These are phyloP conservation scores for Trichogramma dendrolimi DNA, from an alignment of 2,888 invertebrate species.

Conservation along the genomic window DNA sequence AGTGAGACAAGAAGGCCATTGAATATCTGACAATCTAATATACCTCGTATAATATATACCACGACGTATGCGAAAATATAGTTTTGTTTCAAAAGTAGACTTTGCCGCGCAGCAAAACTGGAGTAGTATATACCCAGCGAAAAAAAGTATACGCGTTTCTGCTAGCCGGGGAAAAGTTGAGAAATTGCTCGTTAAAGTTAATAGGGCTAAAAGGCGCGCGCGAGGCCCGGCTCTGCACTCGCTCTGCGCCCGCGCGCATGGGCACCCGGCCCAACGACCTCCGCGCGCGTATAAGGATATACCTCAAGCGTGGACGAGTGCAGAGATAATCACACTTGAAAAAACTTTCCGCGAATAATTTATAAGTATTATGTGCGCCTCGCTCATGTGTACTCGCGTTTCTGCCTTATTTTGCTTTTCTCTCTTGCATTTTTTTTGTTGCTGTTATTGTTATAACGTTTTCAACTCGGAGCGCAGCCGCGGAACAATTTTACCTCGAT, in stretches of 20 bases:
- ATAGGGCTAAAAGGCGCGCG: conserved; percentile 18
- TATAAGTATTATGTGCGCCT: not conserved
- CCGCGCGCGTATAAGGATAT: not conserved
- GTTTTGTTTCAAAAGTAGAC: conserved; percentile 24
- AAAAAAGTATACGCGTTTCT: not conserved
- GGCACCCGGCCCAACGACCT: not conserved
- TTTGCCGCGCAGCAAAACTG: conserved; percentile 14
- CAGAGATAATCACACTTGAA: conserved; percentile 21
- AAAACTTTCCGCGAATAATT: conserved; percentile 17
- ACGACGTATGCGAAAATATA: conserved; percentile 4
- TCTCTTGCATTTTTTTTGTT: too few relatives aligned
- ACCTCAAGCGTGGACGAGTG: not conserved
- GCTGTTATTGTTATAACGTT: too few relatives aligned
- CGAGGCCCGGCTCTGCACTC: too few relatives aligned
- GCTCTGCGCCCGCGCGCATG: too few relatives aligned
- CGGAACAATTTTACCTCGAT: too few relatives aligned
- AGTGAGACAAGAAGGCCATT: too few relatives aligned
- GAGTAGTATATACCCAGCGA: not conserved
- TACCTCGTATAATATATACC: not conserved
- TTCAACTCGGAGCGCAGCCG: too few relatives aligned
- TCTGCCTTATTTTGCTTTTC: too few relatives aligned
- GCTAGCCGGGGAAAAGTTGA: conserved; percentile 15
- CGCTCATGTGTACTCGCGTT: not conserved
- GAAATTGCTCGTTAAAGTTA: conserved; percentile 25
- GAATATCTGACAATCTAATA: too few relatives aligned